phyloP scores from a whole-genome alignment of 1,140 invertebrate species.

The Drepana arcuata region DNA sequence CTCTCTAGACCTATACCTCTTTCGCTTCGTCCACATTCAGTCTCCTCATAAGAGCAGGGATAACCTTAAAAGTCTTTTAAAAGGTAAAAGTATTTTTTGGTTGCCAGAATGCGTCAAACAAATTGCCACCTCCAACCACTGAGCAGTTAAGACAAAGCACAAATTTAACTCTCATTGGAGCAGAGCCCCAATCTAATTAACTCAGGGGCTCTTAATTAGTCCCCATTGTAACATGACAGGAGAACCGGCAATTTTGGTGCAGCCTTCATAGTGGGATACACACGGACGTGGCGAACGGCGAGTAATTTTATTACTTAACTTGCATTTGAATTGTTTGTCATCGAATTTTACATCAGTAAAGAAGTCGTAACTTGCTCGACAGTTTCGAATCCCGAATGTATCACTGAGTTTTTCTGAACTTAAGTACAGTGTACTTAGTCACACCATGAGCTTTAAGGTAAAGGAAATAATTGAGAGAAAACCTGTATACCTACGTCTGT shows the following conservation, averaged over 20 bases:
- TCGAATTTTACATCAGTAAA: too few relatives aligned
- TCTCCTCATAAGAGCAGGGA: neutral
- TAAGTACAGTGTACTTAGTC: neutral
- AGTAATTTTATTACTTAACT: slow-evolving; percentile 2
- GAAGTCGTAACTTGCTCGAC: too few relatives aligned
- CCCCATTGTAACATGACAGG: slow-evolving; percentile 61
- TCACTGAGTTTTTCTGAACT: neutral
- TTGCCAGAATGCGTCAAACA: slow-evolving; percentile 3
- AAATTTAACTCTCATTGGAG: slow-evolving; percentile 27
- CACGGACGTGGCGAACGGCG: slow-evolving; percentile 15
- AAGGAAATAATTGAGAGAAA: too few relatives aligned
- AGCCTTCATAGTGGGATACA: slow-evolving; percentile 26
- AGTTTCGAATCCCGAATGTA: neutral
- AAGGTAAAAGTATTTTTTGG: too few relatives aligned
- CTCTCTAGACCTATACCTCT: neutral
- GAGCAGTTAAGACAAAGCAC: slow-evolving; percentile 29
- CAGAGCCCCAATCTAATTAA: slow-evolving; percentile 52
- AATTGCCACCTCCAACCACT: slow-evolving; percentile 9
- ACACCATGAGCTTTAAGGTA: neutral
- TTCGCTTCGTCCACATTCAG: too few relatives aligned
- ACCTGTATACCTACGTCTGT: too few relatives aligned
- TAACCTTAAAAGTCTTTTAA: neutral
- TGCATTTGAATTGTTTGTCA: neutral
- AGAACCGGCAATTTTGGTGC: slow-evolving; percentile 47
- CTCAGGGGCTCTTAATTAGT: slow-evolving; percentile 58